phyloP scores from a whole-genome alignment of 2,888 invertebrate species.

The Hypselothyrea guttata region DNA sequence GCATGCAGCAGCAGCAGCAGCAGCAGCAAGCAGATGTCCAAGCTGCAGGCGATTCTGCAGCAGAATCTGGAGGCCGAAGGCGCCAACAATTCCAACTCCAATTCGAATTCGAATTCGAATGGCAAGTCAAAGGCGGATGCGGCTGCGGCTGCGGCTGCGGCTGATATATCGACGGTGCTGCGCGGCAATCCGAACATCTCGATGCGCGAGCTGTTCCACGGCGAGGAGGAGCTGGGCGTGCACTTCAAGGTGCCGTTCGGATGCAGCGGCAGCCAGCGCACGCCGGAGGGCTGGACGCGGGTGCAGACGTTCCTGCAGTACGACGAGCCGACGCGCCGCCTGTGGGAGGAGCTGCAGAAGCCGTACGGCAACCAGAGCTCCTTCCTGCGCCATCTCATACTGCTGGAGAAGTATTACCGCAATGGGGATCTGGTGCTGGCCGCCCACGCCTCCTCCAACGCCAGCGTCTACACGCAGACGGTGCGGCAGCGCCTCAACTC shows the following conservation, averaged over 20 bases:
- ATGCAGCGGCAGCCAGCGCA: conserved; percentile 83
- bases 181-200: conserved; percentile 90
- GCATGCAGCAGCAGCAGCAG: conserved; percentile 16
- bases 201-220: conserved; percentile 90
- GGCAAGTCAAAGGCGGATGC: conserved; percentile 27
- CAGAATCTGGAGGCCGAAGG: conserved; percentile 49
- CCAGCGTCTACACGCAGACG: conserved; percentile 90
- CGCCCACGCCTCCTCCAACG: conserved; percentile 88
- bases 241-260: conserved; percentile 89
- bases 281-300: conserved; percentile 93
- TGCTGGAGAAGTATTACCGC: conserved; percentile 92
- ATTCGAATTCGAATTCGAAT: conserved; percentile 3
- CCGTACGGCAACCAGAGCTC: conserved; percentile 95
- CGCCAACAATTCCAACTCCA: conserved; percentile 2
- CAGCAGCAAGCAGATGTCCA: conserved; percentile 75
- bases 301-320: conserved; percentile 91
- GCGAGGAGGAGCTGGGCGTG: conserved; percentile 91
- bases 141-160: no score
- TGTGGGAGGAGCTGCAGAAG: conserved; percentile 92
- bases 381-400: conserved; percentile 90
- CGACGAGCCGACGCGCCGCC: conserved; percentile 89
- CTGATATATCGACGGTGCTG: conserved; percentile 81
- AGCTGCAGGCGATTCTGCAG: conserved; percentile 81
- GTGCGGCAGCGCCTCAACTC: conserved; percentile 90
- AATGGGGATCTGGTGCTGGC: conserved; percentile 90